These are phyloP conservation scores for Caretta caretta DNA, from an alignment of 2,113 vertebrate species.

Conservation along the genomic window DNA sequence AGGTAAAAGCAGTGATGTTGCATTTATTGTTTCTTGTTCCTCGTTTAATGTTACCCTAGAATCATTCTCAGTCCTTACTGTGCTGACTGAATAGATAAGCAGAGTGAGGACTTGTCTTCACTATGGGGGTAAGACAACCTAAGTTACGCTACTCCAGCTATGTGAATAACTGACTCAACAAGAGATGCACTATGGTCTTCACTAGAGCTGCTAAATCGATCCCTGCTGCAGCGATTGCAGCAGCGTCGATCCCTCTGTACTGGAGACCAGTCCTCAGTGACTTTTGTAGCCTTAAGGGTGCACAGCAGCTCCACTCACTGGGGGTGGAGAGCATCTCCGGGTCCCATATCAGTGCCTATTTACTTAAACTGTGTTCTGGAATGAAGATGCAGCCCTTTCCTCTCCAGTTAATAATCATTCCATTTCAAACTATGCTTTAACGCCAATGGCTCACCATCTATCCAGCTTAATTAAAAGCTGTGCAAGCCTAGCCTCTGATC, in stretches of 20 bases:
- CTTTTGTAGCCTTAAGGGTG: neutral
- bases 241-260: too few relatives aligned
- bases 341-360: neutral
- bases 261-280: neutral
- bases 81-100: too few relatives aligned
- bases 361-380: fast-evolving
- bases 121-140: too few relatives aligned
- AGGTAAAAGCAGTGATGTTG: neutral
- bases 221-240: too few relatives aligned
- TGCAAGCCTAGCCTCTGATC: neutral
- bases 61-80: too few relatives aligned
- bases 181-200: too few relatives aligned
- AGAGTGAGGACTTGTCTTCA: too few relatives aligned
- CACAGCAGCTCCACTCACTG: neutral
- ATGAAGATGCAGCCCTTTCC: neutral
- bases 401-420: neutral
- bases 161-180: too few relatives aligned
- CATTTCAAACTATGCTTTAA: neutral
- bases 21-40: neutral
- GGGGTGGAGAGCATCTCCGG: neutral
- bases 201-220: too few relatives aligned
- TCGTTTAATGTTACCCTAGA: neutral
- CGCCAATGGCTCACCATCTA: neutral
- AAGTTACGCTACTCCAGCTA: too few relatives aligned
- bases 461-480: neutral